Evolutionary conservation across 2,888 invertebrate genomes (phyloP), one percentile per base, ranked within the genome.

Genomic region (Tuta absoluta): DNA sequence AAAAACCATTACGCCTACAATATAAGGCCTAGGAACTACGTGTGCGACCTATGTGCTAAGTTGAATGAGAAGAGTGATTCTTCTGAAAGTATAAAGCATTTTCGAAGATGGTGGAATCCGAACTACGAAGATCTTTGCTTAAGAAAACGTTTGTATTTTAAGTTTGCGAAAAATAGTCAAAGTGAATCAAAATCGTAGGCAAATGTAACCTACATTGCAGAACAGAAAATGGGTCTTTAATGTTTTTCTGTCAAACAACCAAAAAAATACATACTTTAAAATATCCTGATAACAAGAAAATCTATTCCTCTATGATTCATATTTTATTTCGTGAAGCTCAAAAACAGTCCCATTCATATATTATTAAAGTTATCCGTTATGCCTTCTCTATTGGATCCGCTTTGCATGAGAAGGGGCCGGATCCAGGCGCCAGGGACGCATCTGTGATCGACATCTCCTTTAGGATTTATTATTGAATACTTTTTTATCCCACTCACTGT

Each of bases 391-490:
- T 17, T 62, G 53, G 48, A 61, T 49, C 48, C 28, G 61, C 66
- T 63, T 80, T 77, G 79, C 81, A 85, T 87, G 83, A 85, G 84
- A 84, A 83, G 73, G 79, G 78, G 56, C 56, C 72, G 74, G 74
- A 58, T 58, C 21, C 58, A 37, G 58, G 58, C 38, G 75, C 56
- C 56, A 28, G 56, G 76, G 82, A 73, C 80, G 76, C 89, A 87
- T 85, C 90, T 90, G 90, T 87, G 89, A 89, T 85, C 79, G 90
- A 90, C 90, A 75, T 80, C 75, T 73, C 70, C 73, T 76, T 71
- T 75, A 79, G 76, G 83, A 89, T 89, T 89, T 89, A 88, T 85
- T 86, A 87, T 89, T 90, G 87, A 88, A 86, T 84, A 84, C 85
- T 87, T 87, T 85, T 76, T 76, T 66, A 65, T 65, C 60, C 65